These are phyloP conservation scores for Zootoca vivipara DNA, from an alignment of 2,113 vertebrate species.

Conservation along the genomic window DNA sequence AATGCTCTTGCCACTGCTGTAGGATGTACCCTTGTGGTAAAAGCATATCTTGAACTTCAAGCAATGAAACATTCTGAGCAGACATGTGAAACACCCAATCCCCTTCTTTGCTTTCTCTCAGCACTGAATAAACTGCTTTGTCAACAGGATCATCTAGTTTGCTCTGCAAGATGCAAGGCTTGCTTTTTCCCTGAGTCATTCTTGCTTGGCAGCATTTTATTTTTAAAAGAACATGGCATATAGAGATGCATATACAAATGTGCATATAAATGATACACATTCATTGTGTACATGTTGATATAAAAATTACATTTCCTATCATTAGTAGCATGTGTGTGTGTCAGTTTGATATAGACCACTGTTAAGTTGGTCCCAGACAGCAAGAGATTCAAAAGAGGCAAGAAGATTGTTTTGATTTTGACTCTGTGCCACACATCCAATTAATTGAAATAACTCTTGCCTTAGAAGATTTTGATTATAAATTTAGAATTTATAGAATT, in stretches of 20 bases:
- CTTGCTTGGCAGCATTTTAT: conserved; percentile 61
- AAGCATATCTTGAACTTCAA: conserved; percentile 47
- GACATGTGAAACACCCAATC: conserved; percentile 68
- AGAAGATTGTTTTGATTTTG: background rate
- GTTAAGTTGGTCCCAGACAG: background rate
- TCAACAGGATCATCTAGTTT: conserved; percentile 70
- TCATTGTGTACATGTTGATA: background rate
- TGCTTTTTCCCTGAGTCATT: conserved; percentile 64
- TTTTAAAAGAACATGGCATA: background rate
- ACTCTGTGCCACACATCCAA: background rate
- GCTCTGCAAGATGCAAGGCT: conserved; percentile 63
- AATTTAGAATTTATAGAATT: background rate
- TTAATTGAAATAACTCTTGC: background rate
- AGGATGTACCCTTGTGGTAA: conserved; percentile 22
- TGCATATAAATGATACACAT: background rate
- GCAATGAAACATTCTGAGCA: conserved; percentile 70
- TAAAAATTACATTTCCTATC: conserved; percentile 24
- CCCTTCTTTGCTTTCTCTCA: conserved; percentile 33
- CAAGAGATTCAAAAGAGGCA: background rate
- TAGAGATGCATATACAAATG: background rate
- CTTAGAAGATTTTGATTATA: background rate
- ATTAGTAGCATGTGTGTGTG: conserved; percentile 43
- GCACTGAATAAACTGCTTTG: conserved; percentile 73
- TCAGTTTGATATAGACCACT: conserved; percentile 1
- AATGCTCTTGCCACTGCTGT: conserved; percentile 8